Conservation (phyloP, 2,113 vertebrate genomes). For the Muscicapa adusta region DNA sequence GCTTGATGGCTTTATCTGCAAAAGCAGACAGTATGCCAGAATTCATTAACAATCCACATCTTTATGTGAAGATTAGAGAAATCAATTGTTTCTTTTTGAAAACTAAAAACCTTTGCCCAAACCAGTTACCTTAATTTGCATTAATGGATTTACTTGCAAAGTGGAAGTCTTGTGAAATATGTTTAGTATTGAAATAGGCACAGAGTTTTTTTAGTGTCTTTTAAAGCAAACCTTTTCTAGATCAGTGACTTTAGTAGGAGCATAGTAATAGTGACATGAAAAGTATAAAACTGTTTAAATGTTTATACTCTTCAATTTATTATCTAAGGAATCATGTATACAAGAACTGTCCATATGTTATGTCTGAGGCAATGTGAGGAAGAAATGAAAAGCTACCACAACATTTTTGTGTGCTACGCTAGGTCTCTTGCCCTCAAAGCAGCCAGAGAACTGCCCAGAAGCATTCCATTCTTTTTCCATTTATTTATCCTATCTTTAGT, state of each 20-base stretch:
- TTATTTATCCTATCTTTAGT: neutral
- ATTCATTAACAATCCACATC: constrained; percentile 1
- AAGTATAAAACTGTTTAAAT: neutral
- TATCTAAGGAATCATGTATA: neutral
- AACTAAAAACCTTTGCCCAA: constrained; percentile 19
- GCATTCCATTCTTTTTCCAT: neutral
- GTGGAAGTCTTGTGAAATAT: neutral
- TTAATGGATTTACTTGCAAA: constrained; percentile 34
- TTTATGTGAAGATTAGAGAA: constrained; percentile 46
- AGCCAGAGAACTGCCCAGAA: neutral
- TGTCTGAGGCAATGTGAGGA: neutral
- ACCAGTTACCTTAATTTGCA: constrained; percentile 5
- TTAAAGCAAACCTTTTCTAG: neutral
- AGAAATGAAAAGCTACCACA: neutral
- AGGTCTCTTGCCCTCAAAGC: neutral
- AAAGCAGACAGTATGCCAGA: neutral
- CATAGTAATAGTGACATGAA: neutral
- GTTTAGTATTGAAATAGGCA: neutral
- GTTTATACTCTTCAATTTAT: neutral
- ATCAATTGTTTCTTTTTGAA: constrained; percentile 40
- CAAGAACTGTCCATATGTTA: neutral
- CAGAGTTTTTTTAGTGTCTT: neutral
- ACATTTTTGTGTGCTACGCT: neutral
- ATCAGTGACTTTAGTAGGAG: neutral
- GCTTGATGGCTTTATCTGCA: constrained; percentile 32